Evolutionary conservation across 2,113 vertebrate genomes (phyloP).

Genomic region (Gnathonemus echidnorhynchus): DNA sequence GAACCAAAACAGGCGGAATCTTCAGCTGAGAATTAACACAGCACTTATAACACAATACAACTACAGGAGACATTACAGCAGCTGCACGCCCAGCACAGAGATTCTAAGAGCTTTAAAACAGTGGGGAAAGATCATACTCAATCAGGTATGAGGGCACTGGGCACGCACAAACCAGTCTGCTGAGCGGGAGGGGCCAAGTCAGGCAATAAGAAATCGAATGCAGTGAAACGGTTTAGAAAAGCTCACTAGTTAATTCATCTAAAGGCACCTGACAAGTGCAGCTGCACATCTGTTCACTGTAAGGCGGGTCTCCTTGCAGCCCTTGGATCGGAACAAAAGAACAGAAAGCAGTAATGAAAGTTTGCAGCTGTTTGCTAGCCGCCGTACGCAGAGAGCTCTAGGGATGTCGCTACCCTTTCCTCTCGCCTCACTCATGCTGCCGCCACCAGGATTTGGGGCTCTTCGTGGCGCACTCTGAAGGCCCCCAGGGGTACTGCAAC

Average conservation of each 20-base stretch:
- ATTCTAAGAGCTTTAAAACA: not conserved
- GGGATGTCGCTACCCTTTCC: not conserved
- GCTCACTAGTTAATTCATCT: not conserved
- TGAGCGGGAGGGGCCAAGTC: not conserved
- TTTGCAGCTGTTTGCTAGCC: not conserved
- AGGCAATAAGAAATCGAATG: not conserved
- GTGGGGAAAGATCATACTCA: not conserved
- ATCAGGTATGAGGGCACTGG: not conserved
- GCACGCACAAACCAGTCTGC: not conserved
- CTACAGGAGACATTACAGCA: not conserved
- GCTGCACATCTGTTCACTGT: not conserved
- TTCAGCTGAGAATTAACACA: not conserved
- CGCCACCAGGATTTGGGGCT: not conserved
- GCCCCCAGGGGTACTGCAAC: not conserved
- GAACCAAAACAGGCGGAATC: not conserved
- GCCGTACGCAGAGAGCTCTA: not conserved
- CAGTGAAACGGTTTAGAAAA: not conserved
- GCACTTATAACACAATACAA: not conserved
- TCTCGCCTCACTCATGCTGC: not conserved
- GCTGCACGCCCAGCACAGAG: not conserved
- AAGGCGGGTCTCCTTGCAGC: not conserved
- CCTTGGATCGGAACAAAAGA: not conserved
- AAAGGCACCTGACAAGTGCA: not conserved
- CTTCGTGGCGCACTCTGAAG: not conserved
- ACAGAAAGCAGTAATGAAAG: not conserved